These are phyloP conservation scores for Spizella passerina DNA, from an alignment of 2,797 vertebrate genomes.

Conservation along the genomic window DNA sequence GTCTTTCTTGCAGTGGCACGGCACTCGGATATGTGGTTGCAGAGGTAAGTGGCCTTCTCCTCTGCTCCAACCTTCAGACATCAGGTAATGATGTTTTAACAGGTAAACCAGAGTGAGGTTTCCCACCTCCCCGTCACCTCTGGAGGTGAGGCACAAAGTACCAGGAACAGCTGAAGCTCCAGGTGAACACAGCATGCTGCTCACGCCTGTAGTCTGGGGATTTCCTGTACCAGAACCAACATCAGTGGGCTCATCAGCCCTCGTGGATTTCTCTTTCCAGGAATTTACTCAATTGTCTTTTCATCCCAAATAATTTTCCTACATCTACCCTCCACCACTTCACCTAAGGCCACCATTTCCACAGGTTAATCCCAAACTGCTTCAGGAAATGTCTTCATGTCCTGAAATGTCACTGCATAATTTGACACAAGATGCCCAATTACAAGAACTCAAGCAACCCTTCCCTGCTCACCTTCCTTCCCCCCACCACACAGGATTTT, in stretches of 20 bases:
- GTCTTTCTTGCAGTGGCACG: rapidly evolving
- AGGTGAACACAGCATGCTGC: not conserved
- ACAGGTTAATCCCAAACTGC: not conserved
- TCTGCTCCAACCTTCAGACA: not conserved
- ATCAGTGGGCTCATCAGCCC: not conserved
- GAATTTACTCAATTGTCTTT: not conserved
- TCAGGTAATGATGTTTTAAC: not conserved
- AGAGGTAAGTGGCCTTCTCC: not conserved
- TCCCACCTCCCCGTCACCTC: not conserved
- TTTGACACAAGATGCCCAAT: not conserved
- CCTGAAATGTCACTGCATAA: not conserved
- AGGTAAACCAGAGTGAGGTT: rapidly evolving
- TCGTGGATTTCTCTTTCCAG: not conserved
- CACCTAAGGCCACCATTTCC: not conserved
- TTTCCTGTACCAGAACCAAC: not conserved
- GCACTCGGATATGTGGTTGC: rapidly evolving
- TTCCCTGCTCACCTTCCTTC: not conserved
- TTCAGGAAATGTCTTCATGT: rapidly evolving
- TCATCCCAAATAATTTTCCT: not conserved
- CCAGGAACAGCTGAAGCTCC: not conserved
- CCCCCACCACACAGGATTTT: not conserved
- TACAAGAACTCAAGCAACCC: not conserved
- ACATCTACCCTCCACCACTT: not conserved
- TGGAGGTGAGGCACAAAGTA: not conserved
- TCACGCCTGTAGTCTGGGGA: not conserved